Base-by-base conservation (phyloP, 2,797 vertebrate species). In the Gymnocypris eckloni region DNA sequence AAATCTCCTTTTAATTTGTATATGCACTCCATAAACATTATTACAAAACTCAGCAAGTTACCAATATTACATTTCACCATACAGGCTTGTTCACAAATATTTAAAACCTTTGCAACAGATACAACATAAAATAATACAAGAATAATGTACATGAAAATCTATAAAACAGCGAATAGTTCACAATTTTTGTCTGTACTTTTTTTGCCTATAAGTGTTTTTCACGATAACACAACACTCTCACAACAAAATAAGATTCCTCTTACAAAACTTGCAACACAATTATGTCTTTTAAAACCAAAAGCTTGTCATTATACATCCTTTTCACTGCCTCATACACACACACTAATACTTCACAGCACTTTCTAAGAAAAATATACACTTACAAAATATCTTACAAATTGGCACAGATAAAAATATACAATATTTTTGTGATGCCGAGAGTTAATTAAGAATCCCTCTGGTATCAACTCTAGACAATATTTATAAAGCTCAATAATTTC, bases 361-460 rank as follows among this genome's bases (percentile, higher is more conserved):
- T 99, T 96, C 98, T 99, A 99, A 99, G 97, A 99, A 99, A 99
- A 99, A 99, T 99, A 99, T 98, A 99, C 98, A 99, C 98, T 98
- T 99, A 99, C 98, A 99, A 99, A 99, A 99, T 99, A 99, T 99
- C 96, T 99, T 99, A 99, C 98, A 99, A 99, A 99, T 99, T 98
- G 97, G 98, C 98, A 99, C 98, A 99, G 98, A 99, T 96, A 99
- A 99, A 99, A 99, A 99, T 99, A 99, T 99, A 99, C 98, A 99
- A 98, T 97, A 98, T 99, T 99, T 90, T 99, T 98, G 97, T 98
- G 91, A 97, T 96, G 97, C 99, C 96, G 98, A 98, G 97, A 98
- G 97, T 98, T 98, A 96, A 96, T 98, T 98, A 98, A 98, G 97
- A 98, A 98, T 99, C 97, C 97, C 96, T 98, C 97, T 97, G 97